A percentile compares a stretch with the other conserved stretches of the same genome.
Evolutionary conservation across 1,140 invertebrate genomes (phyloP).

Genomic region (Rhizoglyphus robini): DNA sequence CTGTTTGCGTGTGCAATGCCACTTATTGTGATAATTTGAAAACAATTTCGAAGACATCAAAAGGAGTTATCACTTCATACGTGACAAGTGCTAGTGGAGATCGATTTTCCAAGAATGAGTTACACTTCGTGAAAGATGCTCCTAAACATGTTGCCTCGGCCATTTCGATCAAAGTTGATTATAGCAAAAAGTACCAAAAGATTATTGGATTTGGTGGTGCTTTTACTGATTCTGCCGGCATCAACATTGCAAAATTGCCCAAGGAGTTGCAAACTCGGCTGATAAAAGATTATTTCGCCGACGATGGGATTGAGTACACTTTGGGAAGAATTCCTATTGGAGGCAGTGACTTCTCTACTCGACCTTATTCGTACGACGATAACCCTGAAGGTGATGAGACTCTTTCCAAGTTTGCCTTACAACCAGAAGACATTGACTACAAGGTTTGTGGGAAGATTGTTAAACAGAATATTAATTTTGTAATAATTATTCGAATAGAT

Average conservation of each 20-base stretch:
- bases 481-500: slow-evolving; percentile 39
- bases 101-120: neutral
- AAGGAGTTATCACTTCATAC: neutral
- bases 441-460: slow-evolving; percentile 42
- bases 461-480: neutral
- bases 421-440: slow-evolving; percentile 47
- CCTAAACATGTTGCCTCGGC: slow-evolving; percentile 38
- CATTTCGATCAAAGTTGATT: slow-evolving; percentile 16
- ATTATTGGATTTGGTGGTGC: slow-evolving; percentile 65
- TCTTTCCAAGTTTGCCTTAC: slow-evolving; percentile 50
- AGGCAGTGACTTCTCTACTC: slow-evolving; percentile 62
- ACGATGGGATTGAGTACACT: slow-evolving; percentile 49
- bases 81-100: neutral
- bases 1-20: slow-evolving; percentile 70
- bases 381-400: slow-evolving; percentile 39
- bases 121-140: neutral
- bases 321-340: slow-evolving; percentile 62
- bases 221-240: slow-evolving; percentile 60
- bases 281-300: slow-evolving; percentile 16
- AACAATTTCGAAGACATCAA: neutral
- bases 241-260: slow-evolving; percentile 4
- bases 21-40: slow-evolving; percentile 26
- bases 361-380: slow-evolving; percentile 54
- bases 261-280: neutral
- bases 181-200: slow-evolving; percentile 29